Evolutionary conservation across 2,888 invertebrate species (phyloP).

Genomic region (Cistogaster globosa): DNA sequence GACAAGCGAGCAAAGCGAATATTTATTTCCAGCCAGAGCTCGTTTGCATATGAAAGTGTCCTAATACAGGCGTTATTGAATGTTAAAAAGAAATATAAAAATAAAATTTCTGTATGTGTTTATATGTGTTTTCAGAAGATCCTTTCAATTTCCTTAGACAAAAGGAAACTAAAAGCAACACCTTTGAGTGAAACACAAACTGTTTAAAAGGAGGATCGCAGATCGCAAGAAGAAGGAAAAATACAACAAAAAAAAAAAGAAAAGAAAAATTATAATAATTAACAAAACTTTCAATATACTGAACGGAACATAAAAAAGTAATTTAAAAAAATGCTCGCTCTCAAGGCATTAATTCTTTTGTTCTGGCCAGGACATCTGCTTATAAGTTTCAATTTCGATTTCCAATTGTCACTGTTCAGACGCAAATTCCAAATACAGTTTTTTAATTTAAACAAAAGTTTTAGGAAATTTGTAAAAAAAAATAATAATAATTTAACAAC

Average conservation of each 20-base stretch:
- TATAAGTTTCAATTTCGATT: constrained; percentile 71
- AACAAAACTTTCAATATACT: constrained; percentile 64
- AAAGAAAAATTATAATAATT: constrained; percentile 70
- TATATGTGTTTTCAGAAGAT: constrained; percentile 15
- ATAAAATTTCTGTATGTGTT: not conserved
- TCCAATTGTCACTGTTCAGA: constrained; percentile 31
- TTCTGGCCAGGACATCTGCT: constrained; percentile 69
- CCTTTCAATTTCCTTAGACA: constrained; percentile 43
- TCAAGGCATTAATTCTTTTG: constrained; percentile 59
- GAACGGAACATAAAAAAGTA: not conserved
- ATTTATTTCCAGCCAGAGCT: constrained; percentile 45
- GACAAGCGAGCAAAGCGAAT: constrained; percentile 3
- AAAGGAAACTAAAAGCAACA: constrained; percentile 64
- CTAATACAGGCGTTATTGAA: constrained; percentile 58
- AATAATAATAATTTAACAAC: not conserved
- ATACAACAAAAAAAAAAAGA: constrained; percentile 8
- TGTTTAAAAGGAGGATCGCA: constrained; percentile 60
- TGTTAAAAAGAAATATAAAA: constrained; percentile 14
- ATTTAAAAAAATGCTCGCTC: constrained; percentile 24
- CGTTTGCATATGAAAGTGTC: constrained; percentile 73
- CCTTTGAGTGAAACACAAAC: constrained; percentile 63
- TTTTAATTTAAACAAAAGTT: constrained; percentile 71
- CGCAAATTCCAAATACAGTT: constrained; percentile 55
- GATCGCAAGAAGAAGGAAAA: not conserved
- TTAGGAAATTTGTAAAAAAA: not conserved